Evolutionary conservation across 2,113 vertebrate genomes (phyloP), one percentile per base, ranked within the genome.

Genomic region (Pteruthius melanotis): DNA sequence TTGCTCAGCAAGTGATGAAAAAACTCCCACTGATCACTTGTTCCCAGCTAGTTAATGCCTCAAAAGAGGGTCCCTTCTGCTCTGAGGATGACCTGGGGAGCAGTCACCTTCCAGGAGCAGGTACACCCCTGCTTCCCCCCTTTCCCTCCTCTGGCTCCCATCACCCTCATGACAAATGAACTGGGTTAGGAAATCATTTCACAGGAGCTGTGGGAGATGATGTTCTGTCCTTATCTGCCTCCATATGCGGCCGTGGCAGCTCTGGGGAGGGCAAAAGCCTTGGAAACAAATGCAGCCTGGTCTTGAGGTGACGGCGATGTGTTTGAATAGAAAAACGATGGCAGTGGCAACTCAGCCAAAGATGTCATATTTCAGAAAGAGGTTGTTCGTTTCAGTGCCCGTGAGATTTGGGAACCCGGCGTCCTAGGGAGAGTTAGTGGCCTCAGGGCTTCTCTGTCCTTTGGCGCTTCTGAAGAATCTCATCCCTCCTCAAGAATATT

Each of bases 361-460:
- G 82, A 77, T 76, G 70, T 33, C 59, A 4, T 39, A 28, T 93
- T 85, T 95, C 45, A 54, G 33, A 92, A 89, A 53, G 70, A 94
- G 42, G 27, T 85, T 63, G n/a, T 76, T 92, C 59, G 24, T 89
- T 75, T 81, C 86, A 28, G 30, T 3, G 7, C 54, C 50, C 3
- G 0, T 60, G 80, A 42, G 82, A 66, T 83, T 77, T 91, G 75
- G 84, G 78, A 92, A 40, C 68, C 35, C 1, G 0, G 14, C 0
- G 9, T 94, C 57, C 68, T n/a, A 30, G 49, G 31, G 61, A 90
- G 64, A 65, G 52, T 84, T 54, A 45, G 39, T 61, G 88, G 93
- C 95, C 90, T 92, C 49, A 23, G 86, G 94, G 88, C 72, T 96
- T 92, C 88, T 94, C n/a, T 64, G 42, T 93, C 93, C 80, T 93